Base-by-base conservation (phyloP, 2,113 vertebrate species). In the Numida meleagris region DNA sequence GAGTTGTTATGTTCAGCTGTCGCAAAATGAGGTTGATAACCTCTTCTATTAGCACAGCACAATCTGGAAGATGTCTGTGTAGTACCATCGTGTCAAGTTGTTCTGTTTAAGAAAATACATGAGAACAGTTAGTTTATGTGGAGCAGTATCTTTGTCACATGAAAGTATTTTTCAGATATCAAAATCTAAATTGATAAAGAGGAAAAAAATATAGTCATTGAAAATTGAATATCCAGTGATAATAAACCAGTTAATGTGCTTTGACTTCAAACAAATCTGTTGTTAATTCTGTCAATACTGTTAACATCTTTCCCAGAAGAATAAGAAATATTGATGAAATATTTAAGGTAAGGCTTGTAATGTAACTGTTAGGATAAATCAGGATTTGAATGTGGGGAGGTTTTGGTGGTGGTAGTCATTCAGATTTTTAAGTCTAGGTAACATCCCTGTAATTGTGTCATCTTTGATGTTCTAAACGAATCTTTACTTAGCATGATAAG, bases 321-420 rank as follows among this genome's bases (percentile, higher is more conserved):
- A 18, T 79, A 94, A 63, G 90, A 89, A 75, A 40, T 90, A 38
- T 86, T 90, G 77, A 68, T 90, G 94, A 87, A 88, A n/a, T 71
- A 71, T 85, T 86, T 71, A 93, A 96, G 92, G 96, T 96, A 96
- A 96, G 95, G 86, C 16, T 29, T 88, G 38, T 55, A 90, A 92
- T 53, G 24, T 50, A 81, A 40, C 33, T 88, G 70, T 68, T 73
- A 93, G 86, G 45, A 50, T 94, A 89, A 82, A 94, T 80, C 59
- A 94, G 71, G 19, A 82, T 79, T 92, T 68, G 18, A 90, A 67
- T 57, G 43, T 73, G 72, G 75, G 45, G 6, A 46, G 17, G 42
- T 50, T 75, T 62, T 80, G 12, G 8, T 66, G 16, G 15, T 81
- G 25, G 9, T 46, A 38, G 42, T 82, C 4, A 38, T 71, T 78